These are phyloP conservation scores for Eutrigla gurnardus DNA, from an alignment of 2,797 vertebrate species.

Conservation along the genomic window DNA sequence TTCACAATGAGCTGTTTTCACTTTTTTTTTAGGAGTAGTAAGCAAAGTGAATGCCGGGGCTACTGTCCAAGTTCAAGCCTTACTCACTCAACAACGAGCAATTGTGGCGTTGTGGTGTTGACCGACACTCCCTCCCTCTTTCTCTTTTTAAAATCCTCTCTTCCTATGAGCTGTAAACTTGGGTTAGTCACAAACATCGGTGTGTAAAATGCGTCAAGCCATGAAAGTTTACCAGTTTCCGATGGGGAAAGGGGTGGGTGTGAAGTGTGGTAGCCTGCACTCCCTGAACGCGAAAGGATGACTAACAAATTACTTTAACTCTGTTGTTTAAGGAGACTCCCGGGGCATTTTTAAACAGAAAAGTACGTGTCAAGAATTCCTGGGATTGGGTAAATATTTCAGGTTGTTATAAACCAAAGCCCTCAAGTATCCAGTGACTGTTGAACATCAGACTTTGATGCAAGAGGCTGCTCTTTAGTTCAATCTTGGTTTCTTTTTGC, in stretches of 20 bases:
- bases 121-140: constrained; percentile 37
- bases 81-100: constrained; percentile 66
- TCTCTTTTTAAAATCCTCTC: constrained; percentile 39
- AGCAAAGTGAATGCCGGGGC: constrained; percentile 58
- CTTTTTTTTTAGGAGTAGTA: constrained; percentile 56
- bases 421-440: background rate
- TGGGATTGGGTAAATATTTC: constrained; percentile 13
- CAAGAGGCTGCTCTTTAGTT: background rate
- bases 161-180: constrained; percentile 47
- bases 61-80: constrained; percentile 52
- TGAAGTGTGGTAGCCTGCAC: constrained; percentile 26
- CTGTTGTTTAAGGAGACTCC: constrained; percentile 23
- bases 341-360: constrained; percentile 22
- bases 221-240: constrained; percentile 32
- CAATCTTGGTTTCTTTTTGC: background rate
- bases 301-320: constrained; percentile 42
- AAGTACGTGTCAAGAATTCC: constrained; percentile 15
- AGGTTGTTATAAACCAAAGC: background rate
- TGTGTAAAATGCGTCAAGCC: constrained; percentile 55
- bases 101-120: constrained; percentile 74
- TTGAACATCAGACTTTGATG: constrained; percentile 4
- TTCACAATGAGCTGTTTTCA: constrained; percentile 51
- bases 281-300: constrained; percentile 29
- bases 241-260: constrained; percentile 24
- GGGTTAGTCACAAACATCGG: constrained; percentile 50